A percentile compares a stretch with the other conserved stretches of the same genome.
phyloP scores from a whole-genome alignment of 2,113 vertebrate species.

The Campylomormyrus numenius region DNA sequence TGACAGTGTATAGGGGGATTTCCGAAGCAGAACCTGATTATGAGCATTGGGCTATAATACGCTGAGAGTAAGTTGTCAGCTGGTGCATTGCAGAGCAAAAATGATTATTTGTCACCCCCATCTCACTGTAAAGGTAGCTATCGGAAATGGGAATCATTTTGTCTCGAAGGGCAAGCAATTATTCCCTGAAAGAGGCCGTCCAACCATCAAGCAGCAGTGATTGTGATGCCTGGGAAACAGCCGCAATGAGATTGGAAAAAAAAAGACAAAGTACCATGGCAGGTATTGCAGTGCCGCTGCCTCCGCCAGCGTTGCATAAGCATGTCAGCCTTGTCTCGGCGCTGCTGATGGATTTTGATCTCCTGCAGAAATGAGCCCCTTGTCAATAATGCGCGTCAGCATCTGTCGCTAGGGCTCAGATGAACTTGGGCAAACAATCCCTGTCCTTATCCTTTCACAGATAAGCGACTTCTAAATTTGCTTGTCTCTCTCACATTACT shows the following conservation, averaged over 20 bases:
- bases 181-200: neutral
- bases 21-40: neutral
- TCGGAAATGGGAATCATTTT: neutral
- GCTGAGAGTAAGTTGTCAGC: neutral
- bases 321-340: neutral
- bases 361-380: slow-evolving; percentile 5
- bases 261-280: neutral
- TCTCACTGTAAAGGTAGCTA: neutral
- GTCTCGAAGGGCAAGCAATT: neutral
- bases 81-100: neutral
- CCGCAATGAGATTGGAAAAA: neutral
- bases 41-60: neutral
- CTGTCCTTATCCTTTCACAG: neutral
- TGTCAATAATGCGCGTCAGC: slow-evolving; percentile 7
- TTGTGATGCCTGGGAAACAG: neutral
- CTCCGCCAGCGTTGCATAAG: neutral
- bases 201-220: neutral
- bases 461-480: neutral
- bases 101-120: slow-evolving; percentile 5
- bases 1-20: neutral
- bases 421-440: neutral
- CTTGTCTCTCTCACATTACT: neutral
- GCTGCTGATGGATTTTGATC: neutral
- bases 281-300: neutral
- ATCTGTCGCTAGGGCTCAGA: neutral